Conservation (phyloP, 2,797 vertebrate genomes). For the Malurus leucopterus region DNA sequence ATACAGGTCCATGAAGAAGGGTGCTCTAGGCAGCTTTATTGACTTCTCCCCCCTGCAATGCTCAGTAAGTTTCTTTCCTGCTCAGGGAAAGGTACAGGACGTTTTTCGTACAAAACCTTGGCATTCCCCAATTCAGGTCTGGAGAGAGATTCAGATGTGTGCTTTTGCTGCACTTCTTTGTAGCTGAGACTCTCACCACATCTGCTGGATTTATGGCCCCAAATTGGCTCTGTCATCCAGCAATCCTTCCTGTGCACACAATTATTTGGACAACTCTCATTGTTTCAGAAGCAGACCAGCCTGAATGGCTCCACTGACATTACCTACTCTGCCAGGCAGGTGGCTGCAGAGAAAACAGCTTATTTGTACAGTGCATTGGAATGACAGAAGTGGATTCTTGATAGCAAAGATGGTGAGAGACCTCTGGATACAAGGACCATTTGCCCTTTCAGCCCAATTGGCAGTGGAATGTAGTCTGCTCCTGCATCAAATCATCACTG, state of each 20-base stretch:
- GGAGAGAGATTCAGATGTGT: neutral
- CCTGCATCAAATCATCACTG: fast-evolving
- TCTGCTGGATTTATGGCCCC: conserved; percentile 7
- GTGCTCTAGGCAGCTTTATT: neutral
- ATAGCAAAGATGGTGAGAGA: neutral
- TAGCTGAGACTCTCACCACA: neutral
- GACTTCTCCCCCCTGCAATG: neutral
- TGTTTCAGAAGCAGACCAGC: conserved; percentile 22
- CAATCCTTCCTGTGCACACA: neutral
- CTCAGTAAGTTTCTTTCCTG: neutral
- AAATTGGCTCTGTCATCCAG: neutral
- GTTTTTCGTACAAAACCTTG: neutral
- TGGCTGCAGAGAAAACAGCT: conserved; percentile 58
- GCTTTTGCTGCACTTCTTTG: neutral
- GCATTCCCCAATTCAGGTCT: neutral
- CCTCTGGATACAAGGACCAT: neutral
- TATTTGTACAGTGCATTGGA: neutral
- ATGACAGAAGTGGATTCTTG: neutral
- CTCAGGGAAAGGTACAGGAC: neutral
- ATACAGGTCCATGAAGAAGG: neutral
- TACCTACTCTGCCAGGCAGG: conserved; percentile 50
- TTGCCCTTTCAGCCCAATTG: neutral
- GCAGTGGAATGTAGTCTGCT: neutral
- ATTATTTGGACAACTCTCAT: conserved; percentile 13
- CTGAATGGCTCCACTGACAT: neutral